These are phyloP conservation scores for Mallotus villosus DNA, from an alignment of 2,797 vertebrate species.

Conservation along the genomic window DNA sequence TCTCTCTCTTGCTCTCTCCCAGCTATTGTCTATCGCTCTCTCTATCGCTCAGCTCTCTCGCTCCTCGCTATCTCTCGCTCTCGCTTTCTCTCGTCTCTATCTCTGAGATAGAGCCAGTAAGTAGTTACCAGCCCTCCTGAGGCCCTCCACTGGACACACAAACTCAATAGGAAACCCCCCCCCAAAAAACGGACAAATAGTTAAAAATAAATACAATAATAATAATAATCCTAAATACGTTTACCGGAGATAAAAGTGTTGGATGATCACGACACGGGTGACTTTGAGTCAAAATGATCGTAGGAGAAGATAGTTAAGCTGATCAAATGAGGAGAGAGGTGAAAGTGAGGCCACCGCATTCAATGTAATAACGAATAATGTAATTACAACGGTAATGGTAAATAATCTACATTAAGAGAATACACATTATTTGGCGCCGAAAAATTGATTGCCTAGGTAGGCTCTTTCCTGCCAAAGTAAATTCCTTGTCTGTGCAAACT, in stretches of 20 bases:
- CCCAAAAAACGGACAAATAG: background rate
- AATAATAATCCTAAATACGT: background rate
- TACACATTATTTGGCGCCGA: too few relatives aligned
- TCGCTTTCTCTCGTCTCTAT: too few relatives aligned
- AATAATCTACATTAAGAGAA: too few relatives aligned
- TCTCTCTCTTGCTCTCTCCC: too few relatives aligned
- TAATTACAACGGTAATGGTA: background rate
- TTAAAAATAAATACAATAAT: too few relatives aligned
- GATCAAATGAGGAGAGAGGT: background rate
- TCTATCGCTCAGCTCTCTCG: too few relatives aligned
- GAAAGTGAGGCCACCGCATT: background rate
- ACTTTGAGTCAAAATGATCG: background rate
- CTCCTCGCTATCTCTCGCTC: too few relatives aligned
- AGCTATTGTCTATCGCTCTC: too few relatives aligned
- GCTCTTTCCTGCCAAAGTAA: too few relatives aligned
- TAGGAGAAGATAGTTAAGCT: background rate
- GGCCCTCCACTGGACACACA: conserved; percentile 31
- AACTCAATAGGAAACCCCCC: background rate
- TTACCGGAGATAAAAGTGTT: background rate
- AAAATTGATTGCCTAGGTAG: too few relatives aligned
- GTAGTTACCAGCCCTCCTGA: conserved; percentile 57
- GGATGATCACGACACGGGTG: too few relatives aligned
- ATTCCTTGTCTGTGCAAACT: too few relatives aligned
- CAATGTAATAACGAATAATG: background rate
- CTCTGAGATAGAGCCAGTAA: conserved; percentile 48